Base-by-base conservation (phyloP, 2,888 invertebrate species). In the Nyleta sp. region DNA sequence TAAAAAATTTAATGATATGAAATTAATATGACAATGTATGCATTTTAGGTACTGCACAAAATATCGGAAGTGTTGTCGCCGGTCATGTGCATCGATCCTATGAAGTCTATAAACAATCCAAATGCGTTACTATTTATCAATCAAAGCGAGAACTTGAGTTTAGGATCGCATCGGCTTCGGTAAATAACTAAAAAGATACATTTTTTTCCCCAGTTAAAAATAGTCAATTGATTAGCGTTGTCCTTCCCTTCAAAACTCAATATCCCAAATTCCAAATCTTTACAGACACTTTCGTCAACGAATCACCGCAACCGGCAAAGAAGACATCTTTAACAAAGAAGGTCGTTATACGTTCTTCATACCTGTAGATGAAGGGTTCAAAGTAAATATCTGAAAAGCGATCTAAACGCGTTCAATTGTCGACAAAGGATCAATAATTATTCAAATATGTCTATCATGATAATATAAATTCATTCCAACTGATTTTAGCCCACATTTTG, bases 291-390 rank as follows among this genome's bases (percentile, higher is more conserved):
- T 96, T 91, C 93, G 95, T 60, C 95, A 95, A 85, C 94, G 95
- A 89, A 95, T 96, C 76, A 92, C 93, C 84, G 92, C 94, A 82
- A 93, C 94, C 83, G 93, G 94, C 83, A 96, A 96, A 91, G 94
- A 94, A 87, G 93, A 94, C 71, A 93, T 96, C 46, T 96, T 95
- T 90, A 94, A 94, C 85, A 94, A 94, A 31, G 95, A 95, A 81
- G 97, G 96, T 53, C 93, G 94, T 74, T 95, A 95, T 90, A 98
- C 98, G 13, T 98, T 96, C 91, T 96, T 98, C 88, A 95, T 98
- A 84, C 97, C 98, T 6, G 95, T 97, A 44, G 97, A 97, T 91
- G 96, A 96, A 89, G 97, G 96, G 72, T 96, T 97, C 86, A 95
- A 95, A 94, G 97, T 97, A 92, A n/a, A n/a, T n/a, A n/a, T n/a